phyloP scores from a whole-genome alignment of 2,797 vertebrate genomes.

The Morus bassanus region DNA sequence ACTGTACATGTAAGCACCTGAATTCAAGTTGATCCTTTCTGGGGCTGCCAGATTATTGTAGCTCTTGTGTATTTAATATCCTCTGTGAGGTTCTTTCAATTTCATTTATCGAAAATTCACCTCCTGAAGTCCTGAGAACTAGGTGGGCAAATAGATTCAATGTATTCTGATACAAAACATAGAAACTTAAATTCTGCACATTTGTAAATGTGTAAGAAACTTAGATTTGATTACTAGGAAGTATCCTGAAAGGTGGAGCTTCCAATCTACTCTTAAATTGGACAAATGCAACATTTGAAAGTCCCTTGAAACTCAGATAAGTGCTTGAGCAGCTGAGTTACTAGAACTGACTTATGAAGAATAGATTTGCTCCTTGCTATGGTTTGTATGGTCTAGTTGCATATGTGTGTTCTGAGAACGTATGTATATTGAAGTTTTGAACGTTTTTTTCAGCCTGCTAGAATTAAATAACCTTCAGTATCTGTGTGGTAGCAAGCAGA shows the following conservation, averaged over 20 bases:
- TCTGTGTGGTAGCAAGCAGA: neutral
- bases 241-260: neutral
- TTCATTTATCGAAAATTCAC: neutral
- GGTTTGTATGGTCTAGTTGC: neutral
- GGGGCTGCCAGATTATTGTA: neutral
- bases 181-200: neutral
- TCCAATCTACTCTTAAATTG: neutral
- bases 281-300: neutral
- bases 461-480: neutral
- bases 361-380: neutral
- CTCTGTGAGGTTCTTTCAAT: neutral
- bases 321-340: neutral
- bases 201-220: neutral
- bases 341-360: neutral
- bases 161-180: neutral
- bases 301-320: neutral
- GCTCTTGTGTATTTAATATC: neutral
- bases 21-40: neutral
- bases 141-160: neutral
- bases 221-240: neutral
- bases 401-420: neutral
- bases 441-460: neutral
- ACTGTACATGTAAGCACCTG: neutral
- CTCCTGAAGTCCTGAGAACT: neutral
- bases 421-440: neutral